phyloP scores from a whole-genome alignment of 2,888 invertebrate genomes.

The Drosophila siamana region DNA sequence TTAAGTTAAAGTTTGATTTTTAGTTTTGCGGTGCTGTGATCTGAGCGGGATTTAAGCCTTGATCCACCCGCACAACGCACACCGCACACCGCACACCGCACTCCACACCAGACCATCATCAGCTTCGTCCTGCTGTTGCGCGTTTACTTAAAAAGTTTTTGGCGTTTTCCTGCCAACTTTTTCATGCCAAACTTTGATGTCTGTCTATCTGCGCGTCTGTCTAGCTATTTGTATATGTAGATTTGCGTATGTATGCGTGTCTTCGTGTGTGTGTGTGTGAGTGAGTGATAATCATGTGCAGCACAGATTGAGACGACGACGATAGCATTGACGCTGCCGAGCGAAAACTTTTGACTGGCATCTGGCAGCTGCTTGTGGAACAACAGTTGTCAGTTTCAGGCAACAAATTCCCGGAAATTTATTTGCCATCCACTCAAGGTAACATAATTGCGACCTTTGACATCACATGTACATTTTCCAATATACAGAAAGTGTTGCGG shows the following conservation, averaged over 20 bases:
- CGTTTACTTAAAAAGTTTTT: slow-evolving; percentile 59
- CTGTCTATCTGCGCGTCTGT: slow-evolving; percentile 47
- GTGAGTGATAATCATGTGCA: slow-evolving; percentile 51
- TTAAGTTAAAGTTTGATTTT: slow-evolving; percentile 65
- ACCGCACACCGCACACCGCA: too few species aligned
- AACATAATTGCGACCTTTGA: slow-evolving; percentile 17
- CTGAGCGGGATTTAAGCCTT: slow-evolving; percentile 34
- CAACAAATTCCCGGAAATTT: slow-evolving; percentile 34
- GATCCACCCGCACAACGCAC: too few species aligned
- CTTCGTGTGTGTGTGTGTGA: slow-evolving; percentile 1
- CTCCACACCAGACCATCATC: slow-evolving; percentile 1
- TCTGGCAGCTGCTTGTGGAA: slow-evolving; percentile 55
- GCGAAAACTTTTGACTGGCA: slow-evolving; percentile 55
- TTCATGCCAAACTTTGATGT: slow-evolving; percentile 50
- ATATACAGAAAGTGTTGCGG: neutral
- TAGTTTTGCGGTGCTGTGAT: slow-evolving; percentile 55
- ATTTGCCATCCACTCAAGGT: slow-evolving; percentile 28
- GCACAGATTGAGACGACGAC: slow-evolving; percentile 25
- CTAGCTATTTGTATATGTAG: slow-evolving; percentile 23
- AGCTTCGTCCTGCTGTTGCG: slow-evolving; percentile 16
- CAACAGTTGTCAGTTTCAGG: slow-evolving; percentile 53
- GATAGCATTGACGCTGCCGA: slow-evolving; percentile 29
- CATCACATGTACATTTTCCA: too few species aligned
- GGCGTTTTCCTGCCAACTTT: slow-evolving; percentile 46
- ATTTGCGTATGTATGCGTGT: slow-evolving; percentile 1